Percentiles rank a stretch among this genome's conserved stretches.
phyloP scores from a whole-genome alignment of 2,888 invertebrate genomes.

The Dynastes grantii region DNA sequence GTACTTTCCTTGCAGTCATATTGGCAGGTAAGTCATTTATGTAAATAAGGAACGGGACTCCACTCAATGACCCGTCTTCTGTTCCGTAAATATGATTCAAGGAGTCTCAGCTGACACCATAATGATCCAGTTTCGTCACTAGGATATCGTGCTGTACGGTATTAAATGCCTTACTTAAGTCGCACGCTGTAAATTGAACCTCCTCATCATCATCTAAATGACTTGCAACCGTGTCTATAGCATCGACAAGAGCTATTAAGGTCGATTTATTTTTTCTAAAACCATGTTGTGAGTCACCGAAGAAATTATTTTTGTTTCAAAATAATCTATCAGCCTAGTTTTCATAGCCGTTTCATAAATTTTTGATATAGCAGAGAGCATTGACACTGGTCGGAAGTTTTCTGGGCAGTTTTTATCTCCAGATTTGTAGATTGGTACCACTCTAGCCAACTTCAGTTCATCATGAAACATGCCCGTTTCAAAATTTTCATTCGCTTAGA shows the following conservation, averaged over 20 bases:
- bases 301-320: not conserved
- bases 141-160: not conserved
- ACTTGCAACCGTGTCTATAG: not conserved
- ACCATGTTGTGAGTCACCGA: not conserved
- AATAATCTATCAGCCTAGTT: not conserved
- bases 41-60: too few relatives aligned
- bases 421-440: too few relatives aligned
- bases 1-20: too few relatives aligned
- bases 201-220: not conserved
- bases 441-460: too few relatives aligned
- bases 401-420: too few relatives aligned
- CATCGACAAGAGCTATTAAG: not conserved
- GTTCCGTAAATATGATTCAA: too few relatives aligned
- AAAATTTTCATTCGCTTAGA: too few relatives aligned
- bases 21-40: too few relatives aligned
- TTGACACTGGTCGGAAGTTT: too few relatives aligned
- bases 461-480: too few relatives aligned
- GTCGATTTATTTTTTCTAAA: not conserved
- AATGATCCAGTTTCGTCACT: not conserved
- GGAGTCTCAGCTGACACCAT: not conserved
- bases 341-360: not conserved
- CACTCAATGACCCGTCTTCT: too few relatives aligned
- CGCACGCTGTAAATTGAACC: not conserved
- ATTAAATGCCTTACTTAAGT: not conserved
- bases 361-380: not conserved